Evolutionary conservation across 2,113 vertebrate species (phyloP).

Genomic region (Hiodon alosoides): DNA sequence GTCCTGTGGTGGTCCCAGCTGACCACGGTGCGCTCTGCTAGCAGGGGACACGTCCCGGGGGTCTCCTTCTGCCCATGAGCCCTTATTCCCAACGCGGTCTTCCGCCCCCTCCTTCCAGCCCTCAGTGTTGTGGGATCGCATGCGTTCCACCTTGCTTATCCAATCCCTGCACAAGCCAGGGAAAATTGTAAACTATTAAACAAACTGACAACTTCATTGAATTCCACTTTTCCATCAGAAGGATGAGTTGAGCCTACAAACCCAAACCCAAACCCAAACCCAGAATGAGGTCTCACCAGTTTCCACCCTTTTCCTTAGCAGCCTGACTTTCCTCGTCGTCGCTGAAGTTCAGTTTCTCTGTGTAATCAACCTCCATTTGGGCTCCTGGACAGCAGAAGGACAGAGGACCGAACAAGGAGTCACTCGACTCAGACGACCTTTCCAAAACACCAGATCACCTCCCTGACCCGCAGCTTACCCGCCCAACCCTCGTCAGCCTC

Average conservation of each 20-base stretch:
- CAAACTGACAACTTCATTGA: not conserved
- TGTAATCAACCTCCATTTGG: slow-evolving; percentile 98
- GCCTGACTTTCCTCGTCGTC: slow-evolving; percentile 94
- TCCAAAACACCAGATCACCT: not conserved
- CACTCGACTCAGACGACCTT: not conserved
- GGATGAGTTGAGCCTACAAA: not conserved
- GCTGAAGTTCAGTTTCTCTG: slow-evolving; percentile 96
- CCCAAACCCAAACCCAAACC: not conserved
- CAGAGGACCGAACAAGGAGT: not conserved
- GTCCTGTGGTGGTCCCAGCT: slow-evolving; percentile 64
- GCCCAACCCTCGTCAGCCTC: slow-evolving; percentile 98
- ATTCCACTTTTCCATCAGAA: not conserved
- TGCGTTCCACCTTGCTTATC: slow-evolving; percentile 69
- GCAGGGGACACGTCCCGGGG: slow-evolving; percentile 60
- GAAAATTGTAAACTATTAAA: not conserved
- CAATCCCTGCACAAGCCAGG: slow-evolving; percentile 56
- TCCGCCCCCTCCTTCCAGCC: slow-evolving; percentile 70
- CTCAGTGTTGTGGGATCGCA: slow-evolving; percentile 65
- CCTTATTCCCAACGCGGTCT: slow-evolving; percentile 62
- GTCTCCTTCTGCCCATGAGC: slow-evolving; percentile 52
- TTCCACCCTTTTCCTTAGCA: slow-evolving; percentile 78
- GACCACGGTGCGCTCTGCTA: slow-evolving; percentile 60
- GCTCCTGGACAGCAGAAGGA: slow-evolving; percentile 66
- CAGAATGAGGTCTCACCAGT: slow-evolving; percentile 60
- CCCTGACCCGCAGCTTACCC: slow-evolving; percentile 60